phyloP scores from a whole-genome alignment of 1,140 invertebrate genomes.

The Dinoponera quadriceps region DNA sequence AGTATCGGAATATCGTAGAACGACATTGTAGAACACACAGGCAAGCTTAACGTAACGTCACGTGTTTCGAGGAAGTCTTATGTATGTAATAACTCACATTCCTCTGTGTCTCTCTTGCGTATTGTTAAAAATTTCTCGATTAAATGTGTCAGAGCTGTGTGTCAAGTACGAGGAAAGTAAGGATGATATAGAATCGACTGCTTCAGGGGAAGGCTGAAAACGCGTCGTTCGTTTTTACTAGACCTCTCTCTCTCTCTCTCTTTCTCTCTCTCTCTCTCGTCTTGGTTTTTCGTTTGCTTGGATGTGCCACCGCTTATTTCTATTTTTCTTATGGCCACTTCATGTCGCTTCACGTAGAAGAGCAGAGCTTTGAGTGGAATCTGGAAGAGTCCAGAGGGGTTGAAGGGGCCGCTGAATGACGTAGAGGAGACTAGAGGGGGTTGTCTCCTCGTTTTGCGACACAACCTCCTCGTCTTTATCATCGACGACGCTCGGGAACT shows the following conservation, averaged over 20 bases:
- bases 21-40: constrained; percentile 43
- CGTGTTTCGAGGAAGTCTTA: background rate
- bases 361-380: constrained; percentile 77
- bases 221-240: constrained; percentile 78
- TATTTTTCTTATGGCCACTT: constrained; percentile 81
- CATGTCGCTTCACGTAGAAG: constrained; percentile 65
- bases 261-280: constrained; percentile 46
- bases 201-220: constrained; percentile 69
- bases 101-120: background rate
- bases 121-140: background rate
- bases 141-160: background rate
- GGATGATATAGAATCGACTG: background rate
- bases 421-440: constrained; percentile 70
- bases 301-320: constrained; percentile 74
- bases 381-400: constrained; percentile 64
- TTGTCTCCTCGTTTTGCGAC: constrained; percentile 80
- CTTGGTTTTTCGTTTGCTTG: constrained; percentile 67
- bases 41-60: constrained; percentile 46
- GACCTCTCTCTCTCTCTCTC: constrained; percentile 34
- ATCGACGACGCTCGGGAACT: constrained; percentile 73
- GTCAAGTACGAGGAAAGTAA: background rate
- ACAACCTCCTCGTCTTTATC: constrained; percentile 82
- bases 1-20: constrained; percentile 44
- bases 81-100: background rate
- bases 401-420: constrained; percentile 74